phyloP scores from a whole-genome alignment of 2,113 vertebrate species.

The Sylvia atricapilla region DNA sequence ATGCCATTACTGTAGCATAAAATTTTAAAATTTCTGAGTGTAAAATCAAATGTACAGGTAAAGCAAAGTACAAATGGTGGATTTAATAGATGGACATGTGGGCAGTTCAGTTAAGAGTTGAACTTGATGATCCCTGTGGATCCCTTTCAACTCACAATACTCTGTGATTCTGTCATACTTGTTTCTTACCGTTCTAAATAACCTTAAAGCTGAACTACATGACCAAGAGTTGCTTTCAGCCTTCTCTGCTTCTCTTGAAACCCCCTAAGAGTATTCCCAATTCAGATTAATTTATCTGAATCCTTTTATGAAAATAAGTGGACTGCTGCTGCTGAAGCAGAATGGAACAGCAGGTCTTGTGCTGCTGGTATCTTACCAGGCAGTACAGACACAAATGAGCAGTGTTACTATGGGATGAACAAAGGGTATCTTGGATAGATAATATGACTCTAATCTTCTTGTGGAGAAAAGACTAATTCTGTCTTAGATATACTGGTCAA shows the following conservation, averaged over 20 bases:
- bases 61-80: background rate
- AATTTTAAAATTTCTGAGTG: background rate
- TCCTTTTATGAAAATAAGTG: background rate
- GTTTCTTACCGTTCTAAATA: background rate
- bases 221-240: background rate
- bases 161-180: background rate
- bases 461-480: background rate
- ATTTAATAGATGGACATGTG: background rate
- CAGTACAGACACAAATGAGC: background rate
- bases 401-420: background rate
- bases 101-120: background rate
- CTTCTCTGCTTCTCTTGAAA: background rate
- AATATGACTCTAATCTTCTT: background rate
- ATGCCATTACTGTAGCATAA: background rate
- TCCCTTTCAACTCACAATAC: background rate
- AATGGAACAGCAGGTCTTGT: background rate
- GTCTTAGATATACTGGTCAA: background rate
- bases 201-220: background rate
- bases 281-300: background rate
- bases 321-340: background rate
- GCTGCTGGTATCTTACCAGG: background rate
- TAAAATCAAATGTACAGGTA: slow-evolving; percentile 68
- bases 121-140: background rate
- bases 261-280: background rate
- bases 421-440: background rate